These are phyloP conservation scores for Mastomys coucha DNA, from an alignment of 2,113 vertebrate genomes.

Conservation along the genomic window DNA sequence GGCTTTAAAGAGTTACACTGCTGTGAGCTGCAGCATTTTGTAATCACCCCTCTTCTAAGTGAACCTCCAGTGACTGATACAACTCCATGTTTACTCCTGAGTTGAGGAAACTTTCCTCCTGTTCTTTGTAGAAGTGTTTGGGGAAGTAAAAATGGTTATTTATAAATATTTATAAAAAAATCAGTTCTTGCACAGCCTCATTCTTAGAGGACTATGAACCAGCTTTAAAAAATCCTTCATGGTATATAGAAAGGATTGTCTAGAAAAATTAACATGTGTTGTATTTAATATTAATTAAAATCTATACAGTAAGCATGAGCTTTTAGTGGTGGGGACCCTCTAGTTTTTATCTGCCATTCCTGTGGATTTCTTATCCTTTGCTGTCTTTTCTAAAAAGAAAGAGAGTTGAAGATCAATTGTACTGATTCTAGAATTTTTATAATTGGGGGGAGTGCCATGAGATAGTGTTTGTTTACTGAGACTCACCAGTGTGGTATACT, in stretches of 20 bases:
- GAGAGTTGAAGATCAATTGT: neutral
- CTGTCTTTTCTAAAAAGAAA: neutral
- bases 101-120: neutral
- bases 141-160: neutral
- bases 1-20: neutral
- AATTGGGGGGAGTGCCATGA: neutral
- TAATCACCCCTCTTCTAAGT: neutral
- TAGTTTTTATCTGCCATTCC: neutral
- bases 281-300: neutral
- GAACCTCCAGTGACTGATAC: neutral
- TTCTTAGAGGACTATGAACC: neutral
- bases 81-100: neutral
- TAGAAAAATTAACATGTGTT: neutral
- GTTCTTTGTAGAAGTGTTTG: neutral
- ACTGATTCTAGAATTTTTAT: neutral
- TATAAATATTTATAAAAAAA: neutral
- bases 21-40: neutral
- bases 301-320: fast-evolving
- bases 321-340: neutral
- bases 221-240: neutral
- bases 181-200: neutral
- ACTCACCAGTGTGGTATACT: neutral
- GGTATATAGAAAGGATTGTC: slow-evolving; percentile 13
- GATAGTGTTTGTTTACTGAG: slow-evolving; percentile 2
- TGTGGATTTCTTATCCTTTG: neutral